Evolutionary conservation across 2,113 vertebrate genomes (phyloP).

Genomic region (Engraulis encrasicolus): DNA sequence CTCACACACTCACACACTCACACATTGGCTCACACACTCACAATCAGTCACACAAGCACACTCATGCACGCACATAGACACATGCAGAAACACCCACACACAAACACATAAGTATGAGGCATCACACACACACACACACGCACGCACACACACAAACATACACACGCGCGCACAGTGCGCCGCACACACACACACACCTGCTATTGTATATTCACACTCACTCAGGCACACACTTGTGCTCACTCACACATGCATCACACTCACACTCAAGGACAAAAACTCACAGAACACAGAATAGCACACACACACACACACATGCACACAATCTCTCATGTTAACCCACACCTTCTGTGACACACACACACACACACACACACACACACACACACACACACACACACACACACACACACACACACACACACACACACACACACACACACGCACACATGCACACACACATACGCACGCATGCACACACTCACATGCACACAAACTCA

Average conservation of each 20-base stretch:
- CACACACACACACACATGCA: too few species aligned
- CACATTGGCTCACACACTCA: neutral
- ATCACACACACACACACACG: neutral
- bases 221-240: too few species aligned
- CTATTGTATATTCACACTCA: too few species aligned
- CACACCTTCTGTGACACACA: neutral
- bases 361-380: constrained; percentile 11
- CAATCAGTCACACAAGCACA: neutral
- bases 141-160: neutral
- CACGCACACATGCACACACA: too few species aligned
- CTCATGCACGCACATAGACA: neutral
- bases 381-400: constrained; percentile 46
- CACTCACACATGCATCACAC: too few species aligned
- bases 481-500: too few species aligned
- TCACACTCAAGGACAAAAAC: too few species aligned
- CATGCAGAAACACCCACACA: constrained; percentile 9
- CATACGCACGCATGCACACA: too few species aligned
- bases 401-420: constrained; percentile 48
- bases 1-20: neutral
- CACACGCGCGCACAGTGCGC: too few species aligned
- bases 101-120: neutral
- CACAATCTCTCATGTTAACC: neutral
- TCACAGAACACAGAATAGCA: too few species aligned
- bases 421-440: too few species aligned
- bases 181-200: neutral